Evolutionary conservation across 2,113 vertebrate genomes (phyloP), one percentile per base, ranked within the genome.

Genomic region (Myotis davidii): DNA sequence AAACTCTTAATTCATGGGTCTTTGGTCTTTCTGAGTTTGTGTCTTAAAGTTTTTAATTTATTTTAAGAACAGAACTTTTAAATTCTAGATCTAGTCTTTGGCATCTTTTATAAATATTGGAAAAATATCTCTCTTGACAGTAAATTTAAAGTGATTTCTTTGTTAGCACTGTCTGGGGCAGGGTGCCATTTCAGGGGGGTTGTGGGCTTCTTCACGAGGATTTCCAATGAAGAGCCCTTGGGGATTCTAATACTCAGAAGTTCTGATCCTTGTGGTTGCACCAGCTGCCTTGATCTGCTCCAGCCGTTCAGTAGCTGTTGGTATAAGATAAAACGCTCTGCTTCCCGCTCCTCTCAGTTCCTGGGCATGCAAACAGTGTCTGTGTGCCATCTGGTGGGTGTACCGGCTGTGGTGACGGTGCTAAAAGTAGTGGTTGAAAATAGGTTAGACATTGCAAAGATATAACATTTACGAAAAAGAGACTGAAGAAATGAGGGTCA

Each of bases 231-330:
- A 78, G 32, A 39, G 16, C 61, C 48, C 67, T n/a, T 74, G 87
- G 56, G 25, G 65, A 7, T 90, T 87, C 59, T 83, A 11, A 64
- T 72, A 23, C 50, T 86, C 56, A 56, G 42, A 7, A 50, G 67
- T 72, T 85, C 61, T 69, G 94, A 95, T 96, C 88, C n/a, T 65
- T 94, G 23, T 37, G 61, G 92, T 95, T 90, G 64, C 82, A 79
- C 96, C 93, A 91, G 95, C 95, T 94, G 48, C 70, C 72, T 96
- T 97, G 93, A 97, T 97, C 97, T 97, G 20, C 96, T 94, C 54
- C 27, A 77, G 86, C 94, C 91, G 52, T 29, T 79, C 96, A 77
- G 65, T 48, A 52, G 78, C 97, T 94, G 89, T 91, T 95, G 88
- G 96, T 86, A 2, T 25, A 56, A 96, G 97, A 98, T 98, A 98